Evolutionary conservation across 2,888 invertebrate species (phyloP).

Genomic region (Seira musarum): DNA sequence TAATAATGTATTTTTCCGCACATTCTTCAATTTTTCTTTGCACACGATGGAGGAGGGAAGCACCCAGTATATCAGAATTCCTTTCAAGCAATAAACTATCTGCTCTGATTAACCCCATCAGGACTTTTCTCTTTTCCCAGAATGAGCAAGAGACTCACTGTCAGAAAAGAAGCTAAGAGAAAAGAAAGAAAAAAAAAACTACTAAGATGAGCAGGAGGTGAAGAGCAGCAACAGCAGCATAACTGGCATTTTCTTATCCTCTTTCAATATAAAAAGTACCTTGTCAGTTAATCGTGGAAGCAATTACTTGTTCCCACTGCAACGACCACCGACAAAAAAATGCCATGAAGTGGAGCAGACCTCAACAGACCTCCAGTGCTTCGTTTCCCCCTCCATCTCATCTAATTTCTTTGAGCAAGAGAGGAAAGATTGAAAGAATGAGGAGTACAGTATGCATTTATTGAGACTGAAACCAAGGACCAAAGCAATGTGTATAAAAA

Average conservation of each 20-base stretch:
- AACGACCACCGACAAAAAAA: constrained; percentile 16
- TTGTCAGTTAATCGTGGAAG: constrained; percentile 55
- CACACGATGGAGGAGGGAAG: too few species aligned
- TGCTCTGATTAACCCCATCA: constrained; percentile 55
- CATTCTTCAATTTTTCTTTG: constrained; percentile 4
- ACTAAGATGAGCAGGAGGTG: constrained; percentile 10
- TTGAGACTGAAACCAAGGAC: too few species aligned
- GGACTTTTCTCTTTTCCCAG: too few species aligned
- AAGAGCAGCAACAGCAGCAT: constrained; percentile 20
- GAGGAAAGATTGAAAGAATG: background rate
- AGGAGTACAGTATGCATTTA: background rate
- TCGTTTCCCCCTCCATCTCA: background rate
- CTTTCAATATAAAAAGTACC: constrained; percentile 39
- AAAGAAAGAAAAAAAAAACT: constrained; percentile 17
- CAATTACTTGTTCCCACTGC: constrained; percentile 38
- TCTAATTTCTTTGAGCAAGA: constrained; percentile 2
- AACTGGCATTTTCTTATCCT: constrained; percentile 6
- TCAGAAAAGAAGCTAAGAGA: background rate
- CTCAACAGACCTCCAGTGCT: background rate
- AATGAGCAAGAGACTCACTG: background rate
- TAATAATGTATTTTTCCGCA: constrained; percentile 11
- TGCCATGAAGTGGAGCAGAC: constrained; percentile 9
- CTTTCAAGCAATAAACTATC: constrained; percentile 44
- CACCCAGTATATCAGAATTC: background rate
- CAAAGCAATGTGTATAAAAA: too few species aligned